Conservation (phyloP, 2,888 invertebrate genomes). For the Listrodromus nycthemerus region DNA sequence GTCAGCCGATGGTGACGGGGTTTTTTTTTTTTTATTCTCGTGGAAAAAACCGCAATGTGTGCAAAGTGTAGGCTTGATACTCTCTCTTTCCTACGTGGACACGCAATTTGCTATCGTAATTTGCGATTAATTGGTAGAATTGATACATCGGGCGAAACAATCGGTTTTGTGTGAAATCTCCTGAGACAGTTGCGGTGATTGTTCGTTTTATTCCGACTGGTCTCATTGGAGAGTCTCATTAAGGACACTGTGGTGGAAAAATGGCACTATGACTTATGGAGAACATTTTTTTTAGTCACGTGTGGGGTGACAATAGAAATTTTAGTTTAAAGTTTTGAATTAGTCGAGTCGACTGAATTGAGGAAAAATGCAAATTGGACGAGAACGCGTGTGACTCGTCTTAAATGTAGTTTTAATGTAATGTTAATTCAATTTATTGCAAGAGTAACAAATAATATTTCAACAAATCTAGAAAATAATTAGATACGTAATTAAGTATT, state of each 20-base stretch:
- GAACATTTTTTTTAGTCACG: not conserved
- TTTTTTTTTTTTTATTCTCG: slow-evolving; percentile 69
- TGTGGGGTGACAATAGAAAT: not conserved
- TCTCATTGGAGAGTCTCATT: not conserved
- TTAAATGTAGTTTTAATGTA: not conserved
- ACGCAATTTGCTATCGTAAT: slow-evolving; percentile 24
- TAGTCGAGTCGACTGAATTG: too few relatives aligned
- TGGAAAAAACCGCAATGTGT: slow-evolving; percentile 49
- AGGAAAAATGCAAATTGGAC: too few relatives aligned
- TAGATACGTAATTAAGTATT: too few relatives aligned
- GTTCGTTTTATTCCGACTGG: not conserved
- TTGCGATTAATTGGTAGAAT: slow-evolving; percentile 31
- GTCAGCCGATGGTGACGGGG: slow-evolving; percentile 29
- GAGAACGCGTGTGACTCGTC: too few relatives aligned
- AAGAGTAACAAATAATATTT: not conserved
- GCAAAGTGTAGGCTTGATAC: slow-evolving; percentile 8
- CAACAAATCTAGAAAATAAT: not conserved
- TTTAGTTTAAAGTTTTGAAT: not conserved
- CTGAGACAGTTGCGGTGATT: slow-evolving; percentile 14
- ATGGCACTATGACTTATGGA: slow-evolving; percentile 29
- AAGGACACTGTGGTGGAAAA: slow-evolving; percentile 14
- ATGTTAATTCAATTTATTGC: not conserved
- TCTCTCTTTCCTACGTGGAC: slow-evolving; percentile 30
- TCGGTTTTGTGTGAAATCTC: slow-evolving; percentile 44
- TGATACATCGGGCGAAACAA: slow-evolving; percentile 35